These are phyloP conservation scores for Rhimphoctona megacephalus DNA, from an alignment of 2,888 invertebrate genomes.

Conservation along the genomic window DNA sequence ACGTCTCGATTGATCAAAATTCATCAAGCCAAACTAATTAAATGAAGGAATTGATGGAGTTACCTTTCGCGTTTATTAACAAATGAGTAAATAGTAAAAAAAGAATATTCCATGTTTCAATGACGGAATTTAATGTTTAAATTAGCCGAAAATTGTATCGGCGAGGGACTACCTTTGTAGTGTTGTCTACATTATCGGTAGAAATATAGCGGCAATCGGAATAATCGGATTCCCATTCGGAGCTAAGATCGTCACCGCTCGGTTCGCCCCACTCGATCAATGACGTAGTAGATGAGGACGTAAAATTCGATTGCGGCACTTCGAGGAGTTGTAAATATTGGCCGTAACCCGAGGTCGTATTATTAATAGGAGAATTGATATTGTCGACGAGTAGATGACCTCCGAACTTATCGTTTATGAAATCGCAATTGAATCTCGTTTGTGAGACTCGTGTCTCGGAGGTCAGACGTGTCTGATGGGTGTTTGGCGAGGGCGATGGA, in stretches of 20 bases:
- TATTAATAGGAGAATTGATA: constrained; percentile 29
- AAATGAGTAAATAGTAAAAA: background rate
- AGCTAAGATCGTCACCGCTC: constrained; percentile 96
- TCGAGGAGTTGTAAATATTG: constrained; percentile 92
- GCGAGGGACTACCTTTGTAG: constrained; percentile 67
- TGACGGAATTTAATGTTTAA: background rate
- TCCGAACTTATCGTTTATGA: constrained; percentile 45
- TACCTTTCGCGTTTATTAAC: no score
- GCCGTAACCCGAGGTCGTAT: constrained; percentile 87
- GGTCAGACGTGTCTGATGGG: constrained; percentile 32
- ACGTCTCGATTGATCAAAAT: constrained; percentile 3
- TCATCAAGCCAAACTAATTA: background rate
- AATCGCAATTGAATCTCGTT: constrained; percentile 37
- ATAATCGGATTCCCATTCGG: constrained; percentile 95
- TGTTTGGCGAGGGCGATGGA: constrained; percentile 77
- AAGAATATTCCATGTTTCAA: background rate
- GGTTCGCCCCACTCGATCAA: constrained; percentile 94
- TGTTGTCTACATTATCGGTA: constrained; percentile 62
- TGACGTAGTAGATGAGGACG: constrained; percentile 79
- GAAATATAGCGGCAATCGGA: constrained; percentile 68
- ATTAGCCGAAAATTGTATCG: background rate
- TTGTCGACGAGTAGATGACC: constrained; percentile 26
- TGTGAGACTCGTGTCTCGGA: constrained; percentile 52
- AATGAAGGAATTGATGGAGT: no score
- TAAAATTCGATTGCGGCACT: constrained; percentile 86